phyloP scores from a whole-genome alignment of 2,888 invertebrate species.

The Ferdinandea cuprea region DNA sequence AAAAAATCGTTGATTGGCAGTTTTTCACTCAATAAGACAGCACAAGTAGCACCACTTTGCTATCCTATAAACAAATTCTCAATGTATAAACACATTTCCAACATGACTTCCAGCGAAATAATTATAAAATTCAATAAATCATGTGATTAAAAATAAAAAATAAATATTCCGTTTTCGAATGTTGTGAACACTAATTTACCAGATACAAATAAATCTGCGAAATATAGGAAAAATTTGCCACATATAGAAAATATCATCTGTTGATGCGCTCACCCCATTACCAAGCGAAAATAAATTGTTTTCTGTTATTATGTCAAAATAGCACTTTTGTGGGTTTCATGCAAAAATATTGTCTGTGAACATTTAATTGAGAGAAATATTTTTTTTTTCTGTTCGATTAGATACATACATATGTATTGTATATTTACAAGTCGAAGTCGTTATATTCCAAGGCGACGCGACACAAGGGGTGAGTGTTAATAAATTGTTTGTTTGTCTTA shows the following conservation, averaged over 20 bases:
- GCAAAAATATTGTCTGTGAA: background rate
- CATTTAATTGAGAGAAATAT: background rate
- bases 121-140: background rate
- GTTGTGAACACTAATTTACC: background rate
- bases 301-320: background rate
- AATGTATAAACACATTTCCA: background rate
- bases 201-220: background rate
- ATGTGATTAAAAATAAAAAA: background rate
- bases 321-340: background rate
- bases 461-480: background rate
- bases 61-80: background rate
- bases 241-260: background rate
- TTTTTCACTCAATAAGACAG: too few relatives aligned
- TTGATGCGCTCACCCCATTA: background rate
- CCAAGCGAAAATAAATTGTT: background rate
- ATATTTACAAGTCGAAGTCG: background rate
- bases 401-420: too few relatives aligned
- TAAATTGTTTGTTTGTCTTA: background rate
- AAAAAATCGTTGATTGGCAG: too few relatives aligned
- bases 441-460: background rate
- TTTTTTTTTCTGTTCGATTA: background rate
- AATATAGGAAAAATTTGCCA: background rate
- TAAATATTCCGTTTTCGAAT: background rate
- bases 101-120: background rate
- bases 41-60: background rate